Evolutionary conservation across 2,113 vertebrate genomes (phyloP), one percentile per base, ranked within the genome.

Genomic region (Triplophysa rosa): DNA sequence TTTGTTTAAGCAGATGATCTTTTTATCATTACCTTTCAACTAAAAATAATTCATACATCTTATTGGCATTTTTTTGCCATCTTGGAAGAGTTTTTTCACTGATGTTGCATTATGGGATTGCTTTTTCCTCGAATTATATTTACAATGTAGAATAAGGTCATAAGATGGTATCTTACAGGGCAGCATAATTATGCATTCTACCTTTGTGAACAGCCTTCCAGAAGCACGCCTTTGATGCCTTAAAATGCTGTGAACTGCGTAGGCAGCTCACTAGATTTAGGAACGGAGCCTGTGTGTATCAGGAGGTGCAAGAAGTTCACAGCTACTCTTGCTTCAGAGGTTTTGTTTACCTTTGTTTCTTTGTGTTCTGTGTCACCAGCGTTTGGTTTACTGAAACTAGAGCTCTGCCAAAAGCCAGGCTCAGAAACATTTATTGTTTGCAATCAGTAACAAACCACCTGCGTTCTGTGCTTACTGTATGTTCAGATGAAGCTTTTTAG

Each of bases 401-500:
- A 40, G 68, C 17, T 8, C 23, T 42, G 19, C 1, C 54, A 23
- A 72, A 72, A 33, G 62, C 9, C 14, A 45, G 58, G 45, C 9
- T 52, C 19, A 19, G 10, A 2, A 59, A 37, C 66, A 63, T 81
- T 70, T 66, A 65, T 65, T 45, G 21, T 59, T 71, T 24, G 7
- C 19, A 0, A 33, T 70, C 49, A 65, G 49, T 77, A 71, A 82
- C 67, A 82, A 77, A 47, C 29, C 59, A 23, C 74, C 23, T 77
- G 47, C 64, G 74, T n/a, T 58, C 66, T 58, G 75, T 79, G 81
- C 67, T 24, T 65, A n/a, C n/a, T n/a, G n/a, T n/a, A 68, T 81
- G 80, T 80, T 81, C 76, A 82, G 77, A 80, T 23, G 59, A 62
- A 84, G 77, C 81, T 49, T 11, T 81, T 88, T 72, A 84, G 71